Evolutionary conservation across 2,888 invertebrate species (phyloP), one percentile per base, ranked within the genome.

Genomic region (Latrodectus elegans): DNA sequence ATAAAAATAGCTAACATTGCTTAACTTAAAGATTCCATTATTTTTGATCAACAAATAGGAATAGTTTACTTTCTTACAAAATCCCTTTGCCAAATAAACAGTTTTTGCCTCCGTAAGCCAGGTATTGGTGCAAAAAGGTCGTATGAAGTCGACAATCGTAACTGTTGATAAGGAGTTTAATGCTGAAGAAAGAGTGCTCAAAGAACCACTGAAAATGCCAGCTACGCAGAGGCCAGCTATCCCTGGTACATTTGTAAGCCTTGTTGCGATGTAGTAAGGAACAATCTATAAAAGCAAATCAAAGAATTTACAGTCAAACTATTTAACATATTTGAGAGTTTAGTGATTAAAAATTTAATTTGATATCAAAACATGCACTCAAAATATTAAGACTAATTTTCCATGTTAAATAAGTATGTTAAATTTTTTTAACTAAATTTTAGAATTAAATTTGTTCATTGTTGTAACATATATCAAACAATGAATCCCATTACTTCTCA

Each of bases 141-240:
- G 95, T 6, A 97, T 92, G 90, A 97, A 96, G 92, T 98, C 98
- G 91, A 97, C 95, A 70, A 97, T 93, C 0, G 97, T 96, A 15
- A 98, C 96, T 0, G 98, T 97, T 0, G 98, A 95, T 74, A 98
- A 93, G 1, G 97, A 96, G 91, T 97, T 98, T 88, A 98, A 94
- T 1, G 97, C 95, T 0, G 98, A 97, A 0, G 97, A 98, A 86
- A 98, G 95, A 0, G 97, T 97, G 72, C 97, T 97, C 14, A 98
- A 93, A 0, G 97, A 96, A 0, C 97, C 97, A 90, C 97, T 97
- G 92, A 98, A 97, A 88, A 98, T 95, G 4, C 97, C 97, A 8
- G 97, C 96, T 0, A 97, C 95, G 91, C 98, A 97, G 17, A 98
- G 93, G 0, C 98, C 98, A 0, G 97, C 95, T 17, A 98, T 91